Evolutionary conservation across 2,888 invertebrate genomes (phyloP), one percentile per base, ranked within the genome.

Genomic region (Tribolium freemani): DNA sequence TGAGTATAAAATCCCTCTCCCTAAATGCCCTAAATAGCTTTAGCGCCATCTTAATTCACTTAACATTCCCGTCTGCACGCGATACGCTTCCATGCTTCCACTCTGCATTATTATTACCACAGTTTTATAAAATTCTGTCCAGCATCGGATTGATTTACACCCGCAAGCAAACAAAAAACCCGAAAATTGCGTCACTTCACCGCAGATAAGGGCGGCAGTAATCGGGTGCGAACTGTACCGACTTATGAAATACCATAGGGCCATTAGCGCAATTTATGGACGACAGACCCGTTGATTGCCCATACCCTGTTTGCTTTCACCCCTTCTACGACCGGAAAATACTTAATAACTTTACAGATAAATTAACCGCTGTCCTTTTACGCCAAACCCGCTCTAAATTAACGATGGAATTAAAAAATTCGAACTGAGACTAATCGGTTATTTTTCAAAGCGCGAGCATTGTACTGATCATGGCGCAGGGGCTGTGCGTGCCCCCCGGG

Each of bases 221-320:
- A 58, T 67, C 30, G 70, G 61, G 31, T 53, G 48, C 50, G 38
- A 44, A 69, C 64, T 53, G 51, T 54, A 30, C 60, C 61, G 81
- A 81, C 84, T 84, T 86, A 86, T 86, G 86, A 86, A 86, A 86
- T 86, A 85, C 86, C 85, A 83, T 83, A 80, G 84, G 83, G 84
- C 85, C 85, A 86, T 86, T 86, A 86, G 85, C 80, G 82, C 81
- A 83, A 85, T 86, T 86, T 86, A 86, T 86, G 80, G 81, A 71
- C 78, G 82, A 79, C 80, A 81, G 79, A 77, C 77, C 72, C 75
- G 82, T 80, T 83, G 82, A 83, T 83, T 83, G 80, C 82, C 81
- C 73, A 67, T 66, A 66, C 73, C 73, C 75, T 72, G 74, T 74
- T 70, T 74, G 63, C 54, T 67, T 71, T 72, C 74, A 64, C 68